Evolutionary conservation across 2,113 vertebrate genomes (phyloP).

Genomic region (Pristiophorus japonicus): DNA sequence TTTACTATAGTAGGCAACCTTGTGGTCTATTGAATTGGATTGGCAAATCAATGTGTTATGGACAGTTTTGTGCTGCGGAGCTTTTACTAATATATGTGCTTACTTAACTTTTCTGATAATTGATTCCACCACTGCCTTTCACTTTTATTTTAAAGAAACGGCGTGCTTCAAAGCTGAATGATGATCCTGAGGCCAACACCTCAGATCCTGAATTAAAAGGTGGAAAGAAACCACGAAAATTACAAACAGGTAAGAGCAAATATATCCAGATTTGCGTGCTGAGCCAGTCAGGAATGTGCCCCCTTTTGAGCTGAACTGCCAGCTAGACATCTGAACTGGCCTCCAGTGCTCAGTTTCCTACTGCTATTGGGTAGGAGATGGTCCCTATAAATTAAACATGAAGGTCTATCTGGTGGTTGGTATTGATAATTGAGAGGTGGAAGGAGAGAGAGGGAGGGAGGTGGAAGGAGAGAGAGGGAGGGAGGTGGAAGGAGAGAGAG

Average conservation of each 20-base stretch:
- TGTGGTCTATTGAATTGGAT: background rate
- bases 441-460: too few relatives aligned
- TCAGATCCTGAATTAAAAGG: background rate
- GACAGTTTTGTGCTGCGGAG: background rate
- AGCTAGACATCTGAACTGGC: background rate
- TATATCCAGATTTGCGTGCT: background rate
- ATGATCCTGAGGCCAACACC: background rate
- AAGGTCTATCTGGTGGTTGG: too few relatives aligned
- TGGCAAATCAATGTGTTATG: background rate
- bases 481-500: too few relatives aligned
- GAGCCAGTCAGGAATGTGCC: background rate
- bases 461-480: too few relatives aligned
- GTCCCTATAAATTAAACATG: background rate
- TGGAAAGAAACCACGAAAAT: background rate
- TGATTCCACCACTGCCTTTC: background rate
- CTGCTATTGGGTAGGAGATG: background rate
- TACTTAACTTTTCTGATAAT: background rate
- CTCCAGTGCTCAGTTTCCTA: background rate
- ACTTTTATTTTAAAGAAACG: slow-evolving; percentile 31
- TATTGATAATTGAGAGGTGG: too few relatives aligned
- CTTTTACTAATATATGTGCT: background rate
- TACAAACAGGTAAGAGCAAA: background rate
- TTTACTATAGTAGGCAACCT: background rate
- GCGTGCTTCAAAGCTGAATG: background rate
- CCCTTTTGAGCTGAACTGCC: background rate